Evolutionary conservation across 2,888 invertebrate genomes (phyloP), one percentile per base, ranked within the genome.

Genomic region (Stenurella melanura): DNA sequence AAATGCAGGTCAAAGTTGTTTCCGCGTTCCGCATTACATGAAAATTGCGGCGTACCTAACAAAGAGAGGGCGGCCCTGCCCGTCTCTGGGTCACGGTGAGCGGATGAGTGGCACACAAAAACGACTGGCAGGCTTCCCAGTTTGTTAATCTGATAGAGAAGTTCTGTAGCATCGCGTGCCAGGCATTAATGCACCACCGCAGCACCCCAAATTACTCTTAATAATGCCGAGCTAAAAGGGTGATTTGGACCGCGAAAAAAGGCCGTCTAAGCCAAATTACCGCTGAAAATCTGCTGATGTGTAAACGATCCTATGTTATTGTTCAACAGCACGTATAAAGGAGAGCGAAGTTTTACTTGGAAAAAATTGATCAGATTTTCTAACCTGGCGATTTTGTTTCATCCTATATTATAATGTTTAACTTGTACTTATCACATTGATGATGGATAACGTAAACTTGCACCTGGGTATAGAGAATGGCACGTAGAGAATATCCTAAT

Each of bases 71-170:
- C n/a, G n/a, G n/a, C n/a, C n/a, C n/a, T n/a, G 64, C 42, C 17
- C 19, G 12, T 19, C 64, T 38, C 18, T 38, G 64, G 42, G 64
- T 64, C 64, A 64, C 38, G 42, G 18, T 21, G 21, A 12, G 19
- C 38, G 18, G 18, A 42, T 64, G 42, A 64, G 19, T 42, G 15
- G 50, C 64, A 64, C 64, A 64, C 42, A 18, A 21, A 12, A 42
- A 38, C 19, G 19, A 38, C 64, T 42, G 64, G 42, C 19, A 26
- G 11, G 6, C 64, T 12, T 18, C 63, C 63, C 50, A 50, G 50
- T 50, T 17, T 63, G 26, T 63, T 38, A 38, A 63, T 63, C 63
- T 34, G 63, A 63, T 63, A 38, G 18, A 38, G 34, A 21, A 42
- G 42, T 15, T n/a, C 50, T n/a, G 21, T 5, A 60, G n/a, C n/a